Evolutionary conservation across 2,888 invertebrate species (phyloP).

Genomic region (Thereva nobilitata): DNA sequence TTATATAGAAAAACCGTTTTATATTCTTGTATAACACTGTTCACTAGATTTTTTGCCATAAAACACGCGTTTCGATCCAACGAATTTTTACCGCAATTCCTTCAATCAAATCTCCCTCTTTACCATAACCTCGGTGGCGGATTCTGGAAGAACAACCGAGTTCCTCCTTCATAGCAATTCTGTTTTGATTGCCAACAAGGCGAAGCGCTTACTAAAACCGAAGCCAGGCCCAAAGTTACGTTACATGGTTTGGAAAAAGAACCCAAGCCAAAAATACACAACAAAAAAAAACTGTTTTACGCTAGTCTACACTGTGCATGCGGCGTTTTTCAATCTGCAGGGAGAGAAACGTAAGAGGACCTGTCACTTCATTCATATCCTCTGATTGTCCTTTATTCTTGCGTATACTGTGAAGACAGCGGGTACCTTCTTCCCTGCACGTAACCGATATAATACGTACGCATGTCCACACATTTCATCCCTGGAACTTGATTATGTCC

Average conservation of each 20-base stretch:
- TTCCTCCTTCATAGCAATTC: conserved; percentile 22
- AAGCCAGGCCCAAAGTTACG: too few species aligned
- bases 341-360: neutral
- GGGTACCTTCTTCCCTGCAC: neutral
- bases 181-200: conserved; percentile 18
- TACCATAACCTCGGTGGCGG: conserved; percentile 4
- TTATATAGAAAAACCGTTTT: too few species aligned
- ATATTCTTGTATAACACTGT: conserved; percentile 1
- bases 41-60: neutral
- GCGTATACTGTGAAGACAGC: conserved; percentile 10
- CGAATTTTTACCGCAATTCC: neutral
- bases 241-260: neutral
- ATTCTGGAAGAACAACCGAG: conserved; percentile 14
- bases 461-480: too few species aligned
- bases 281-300: neutral
- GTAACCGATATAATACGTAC: too few species aligned
- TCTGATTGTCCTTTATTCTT: conserved; percentile 19
- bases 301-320: neutral
- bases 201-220: conserved; percentile 19
- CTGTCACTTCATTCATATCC: conserved; percentile 20
- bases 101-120: neutral
- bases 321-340: neutral
- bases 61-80: neutral
- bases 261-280: neutral
- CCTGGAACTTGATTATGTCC: too few species aligned